These are phyloP conservation scores for Raja brachyura DNA, from an alignment of 2,113 vertebrate genomes.

Conservation along the genomic window DNA sequence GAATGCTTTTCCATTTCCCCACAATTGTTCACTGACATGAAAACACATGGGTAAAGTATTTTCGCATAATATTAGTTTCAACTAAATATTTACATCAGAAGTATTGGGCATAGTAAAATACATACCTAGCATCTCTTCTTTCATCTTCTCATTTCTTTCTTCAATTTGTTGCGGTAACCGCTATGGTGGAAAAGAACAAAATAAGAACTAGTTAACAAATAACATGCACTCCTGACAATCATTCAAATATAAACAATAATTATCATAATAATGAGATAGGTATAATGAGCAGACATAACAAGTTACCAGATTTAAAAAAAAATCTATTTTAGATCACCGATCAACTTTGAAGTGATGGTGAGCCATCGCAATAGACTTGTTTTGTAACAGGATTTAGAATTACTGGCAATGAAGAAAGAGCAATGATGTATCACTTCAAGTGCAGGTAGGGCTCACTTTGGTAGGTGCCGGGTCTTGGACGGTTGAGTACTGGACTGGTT, in stretches of 20 bases:
- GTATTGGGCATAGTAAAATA: constrained; percentile 18
- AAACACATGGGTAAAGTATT: background rate
- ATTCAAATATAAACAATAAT: constrained; percentile 40
- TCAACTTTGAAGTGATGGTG: no score
- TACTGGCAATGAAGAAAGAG: no score
- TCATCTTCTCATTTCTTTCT: constrained; percentile 87
- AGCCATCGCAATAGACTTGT: no score
- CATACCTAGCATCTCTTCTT: constrained; percentile 93
- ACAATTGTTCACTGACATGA: background rate
- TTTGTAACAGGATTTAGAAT: no score
- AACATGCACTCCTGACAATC: constrained; percentile 15
- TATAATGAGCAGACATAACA: background rate
- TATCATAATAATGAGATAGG: background rate
- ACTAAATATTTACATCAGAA: background rate
- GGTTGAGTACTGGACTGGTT: no score
- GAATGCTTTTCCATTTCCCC: background rate
- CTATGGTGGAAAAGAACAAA: constrained; percentile 54
- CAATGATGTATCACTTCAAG: no score
- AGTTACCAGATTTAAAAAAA: background rate
- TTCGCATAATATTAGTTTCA: background rate
- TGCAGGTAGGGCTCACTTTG: no score
- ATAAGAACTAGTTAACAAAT: constrained; percentile 39
- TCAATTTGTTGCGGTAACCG: constrained; percentile 85
- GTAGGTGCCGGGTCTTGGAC: no score
- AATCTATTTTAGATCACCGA: background rate